A percentile compares a stretch with the other conserved stretches of the same genome.
Conservation (phyloP, 2,797 vertebrate genomes). For the Danio jaintianensis region DNA sequence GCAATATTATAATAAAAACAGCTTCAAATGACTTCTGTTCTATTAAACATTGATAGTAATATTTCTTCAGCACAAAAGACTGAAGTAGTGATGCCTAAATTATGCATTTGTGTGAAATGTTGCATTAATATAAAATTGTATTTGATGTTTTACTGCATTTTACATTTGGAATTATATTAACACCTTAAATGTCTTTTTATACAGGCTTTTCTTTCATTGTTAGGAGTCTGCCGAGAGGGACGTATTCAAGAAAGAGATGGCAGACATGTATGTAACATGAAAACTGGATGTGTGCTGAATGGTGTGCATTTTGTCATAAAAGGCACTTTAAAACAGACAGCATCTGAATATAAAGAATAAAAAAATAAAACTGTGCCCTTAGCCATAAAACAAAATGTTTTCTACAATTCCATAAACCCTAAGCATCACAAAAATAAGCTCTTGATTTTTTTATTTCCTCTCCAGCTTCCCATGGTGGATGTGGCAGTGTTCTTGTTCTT, state of each 20-base stretch:
- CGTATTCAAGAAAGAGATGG: background rate
- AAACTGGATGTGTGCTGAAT: background rate
- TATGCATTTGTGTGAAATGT: too few species aligned
- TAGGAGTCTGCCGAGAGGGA: slow-evolving; percentile 20
- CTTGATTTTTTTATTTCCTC: slow-evolving; percentile 9
- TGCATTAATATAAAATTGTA: background rate
- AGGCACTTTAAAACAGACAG: background rate
- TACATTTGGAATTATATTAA: background rate
- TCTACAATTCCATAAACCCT: background rate
- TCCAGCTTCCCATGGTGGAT: slow-evolving; percentile 45
- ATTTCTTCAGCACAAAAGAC: too few species aligned
- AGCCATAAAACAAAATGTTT: background rate
- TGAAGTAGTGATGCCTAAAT: too few species aligned
- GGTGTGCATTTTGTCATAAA: background rate
- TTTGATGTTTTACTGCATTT: background rate
- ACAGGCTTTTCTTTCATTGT: slow-evolving; percentile 51
- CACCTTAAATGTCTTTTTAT: background rate
- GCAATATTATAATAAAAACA: too few species aligned
- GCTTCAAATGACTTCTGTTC: too few species aligned
- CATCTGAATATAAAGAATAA: background rate
- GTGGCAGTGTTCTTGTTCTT: slow-evolving; percentile 41
- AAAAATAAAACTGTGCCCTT: background rate
- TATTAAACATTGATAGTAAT: too few species aligned
- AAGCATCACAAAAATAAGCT: background rate
- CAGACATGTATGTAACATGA: slow-evolving; percentile 41